phyloP scores from a whole-genome alignment of 1,140 invertebrate genomes.

The Hyphantria cunea region DNA sequence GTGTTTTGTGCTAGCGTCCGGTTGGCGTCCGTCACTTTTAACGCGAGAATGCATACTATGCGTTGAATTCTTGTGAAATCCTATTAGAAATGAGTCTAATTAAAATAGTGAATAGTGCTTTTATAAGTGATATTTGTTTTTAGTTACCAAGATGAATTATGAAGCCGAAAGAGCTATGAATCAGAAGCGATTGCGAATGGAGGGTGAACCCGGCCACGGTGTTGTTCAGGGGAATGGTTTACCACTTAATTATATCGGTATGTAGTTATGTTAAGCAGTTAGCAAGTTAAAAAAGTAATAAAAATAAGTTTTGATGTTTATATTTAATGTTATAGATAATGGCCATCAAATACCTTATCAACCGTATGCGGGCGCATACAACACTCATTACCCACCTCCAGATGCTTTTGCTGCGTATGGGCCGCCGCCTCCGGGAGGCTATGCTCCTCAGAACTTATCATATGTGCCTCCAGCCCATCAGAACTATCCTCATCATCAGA shows the following conservation, averaged over 20 bases:
- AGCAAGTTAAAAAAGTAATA: conserved; percentile 28
- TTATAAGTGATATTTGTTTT: conserved; percentile 62
- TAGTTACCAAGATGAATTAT: conserved; percentile 81
- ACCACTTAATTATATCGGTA: conserved; percentile 80
- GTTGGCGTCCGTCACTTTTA: conserved; percentile 79
- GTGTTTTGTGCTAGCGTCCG: conserved; percentile 81
- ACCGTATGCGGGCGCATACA: conserved; percentile 78
- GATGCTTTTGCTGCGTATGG: conserved; percentile 77
- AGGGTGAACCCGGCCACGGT: conserved; percentile 77
- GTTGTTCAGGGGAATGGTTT: conserved; percentile 80
- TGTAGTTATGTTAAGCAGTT: conserved; percentile 44
- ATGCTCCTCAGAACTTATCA: conserved; percentile 75
- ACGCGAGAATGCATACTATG: conserved; percentile 57
- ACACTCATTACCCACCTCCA: conserved; percentile 78
- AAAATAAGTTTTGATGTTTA: conserved; percentile 20
- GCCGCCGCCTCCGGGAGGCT: conserved; percentile 73
- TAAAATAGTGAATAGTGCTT: conserved; percentile 39
- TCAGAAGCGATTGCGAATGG: conserved; percentile 80
- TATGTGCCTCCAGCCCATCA: conserved; percentile 79
- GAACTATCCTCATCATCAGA: conserved; percentile 75
- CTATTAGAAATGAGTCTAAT: conserved; percentile 46
- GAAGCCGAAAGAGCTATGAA: conserved; percentile 80
- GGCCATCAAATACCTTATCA: conserved; percentile 81
- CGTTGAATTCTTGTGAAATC: conserved; percentile 49
- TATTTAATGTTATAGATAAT: conserved; percentile 73